A percentile compares a stretch with the other conserved stretches of the same genome.
Conservation (phyloP, 2,113 vertebrate genomes). For the Formicarius rufipectus region DNA sequence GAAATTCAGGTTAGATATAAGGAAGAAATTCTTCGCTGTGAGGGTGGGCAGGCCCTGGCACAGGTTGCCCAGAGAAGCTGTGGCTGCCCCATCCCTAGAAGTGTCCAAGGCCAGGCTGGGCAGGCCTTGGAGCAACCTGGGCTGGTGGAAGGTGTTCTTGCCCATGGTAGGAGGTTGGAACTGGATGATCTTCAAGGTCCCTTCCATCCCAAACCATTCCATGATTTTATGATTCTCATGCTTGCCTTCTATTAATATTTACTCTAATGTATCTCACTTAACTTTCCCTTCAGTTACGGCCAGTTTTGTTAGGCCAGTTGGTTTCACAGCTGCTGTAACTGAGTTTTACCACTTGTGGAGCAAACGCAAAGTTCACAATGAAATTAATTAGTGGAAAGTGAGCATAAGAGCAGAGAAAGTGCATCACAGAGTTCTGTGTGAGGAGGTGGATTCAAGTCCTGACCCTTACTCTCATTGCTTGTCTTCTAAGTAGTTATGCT, state of each 20-base stretch:
- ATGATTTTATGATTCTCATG: background rate
- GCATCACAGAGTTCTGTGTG: background rate
- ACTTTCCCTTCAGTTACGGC: background rate
- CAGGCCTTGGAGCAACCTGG: background rate
- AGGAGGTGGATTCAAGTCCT: background rate
- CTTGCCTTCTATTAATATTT: background rate
- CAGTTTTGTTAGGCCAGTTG: background rate
- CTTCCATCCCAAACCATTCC: background rate
- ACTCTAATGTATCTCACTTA: background rate
- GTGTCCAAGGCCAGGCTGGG: background rate
- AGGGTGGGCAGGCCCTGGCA: background rate
- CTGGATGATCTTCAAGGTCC: background rate
- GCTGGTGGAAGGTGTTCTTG: background rate
- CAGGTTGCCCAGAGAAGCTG: background rate
- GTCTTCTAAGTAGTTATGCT: background rate
- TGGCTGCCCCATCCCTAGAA: background rate
- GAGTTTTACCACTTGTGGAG: background rate
- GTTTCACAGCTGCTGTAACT: background rate
- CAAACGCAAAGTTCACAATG: background rate
- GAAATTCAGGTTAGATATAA: background rate
- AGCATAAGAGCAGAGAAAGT: background rate
- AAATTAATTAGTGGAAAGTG: background rate
- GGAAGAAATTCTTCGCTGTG: background rate
- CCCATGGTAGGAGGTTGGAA: background rate
- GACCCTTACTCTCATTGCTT: background rate